These are phyloP conservation scores for Centroberyx gerrardi DNA, from an alignment of 2,797 vertebrate species.

Conservation along the genomic window DNA sequence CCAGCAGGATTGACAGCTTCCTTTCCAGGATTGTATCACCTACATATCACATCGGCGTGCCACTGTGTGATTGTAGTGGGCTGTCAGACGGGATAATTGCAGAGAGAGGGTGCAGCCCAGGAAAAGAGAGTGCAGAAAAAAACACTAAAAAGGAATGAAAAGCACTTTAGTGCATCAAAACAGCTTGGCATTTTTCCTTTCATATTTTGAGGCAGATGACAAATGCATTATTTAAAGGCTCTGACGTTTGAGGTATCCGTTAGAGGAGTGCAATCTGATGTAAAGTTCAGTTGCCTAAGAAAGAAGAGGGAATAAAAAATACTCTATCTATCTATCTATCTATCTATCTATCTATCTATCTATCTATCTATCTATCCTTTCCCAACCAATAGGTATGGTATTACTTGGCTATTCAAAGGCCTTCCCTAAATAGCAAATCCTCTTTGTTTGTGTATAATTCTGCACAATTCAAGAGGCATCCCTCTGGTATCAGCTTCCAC, in stretches of 20 bases:
- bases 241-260: conserved; percentile 14
- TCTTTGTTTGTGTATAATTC: not conserved
- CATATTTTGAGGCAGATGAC: conserved; percentile 31
- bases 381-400: too few species aligned
- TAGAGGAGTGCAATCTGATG: not conserved
- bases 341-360: too few species aligned
- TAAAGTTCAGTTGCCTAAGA: not conserved
- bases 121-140: conserved; percentile 10
- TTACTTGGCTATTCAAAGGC: too few species aligned
- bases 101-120: conserved; percentile 15
- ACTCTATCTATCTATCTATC: not conserved
- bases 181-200: conserved; percentile 23
- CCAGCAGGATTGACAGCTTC: conserved; percentile 48
- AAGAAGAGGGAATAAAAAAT: not conserved
- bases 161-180: conserved; percentile 38
- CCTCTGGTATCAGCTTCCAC: conserved; percentile 17
- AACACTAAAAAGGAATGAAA: conserved; percentile 5
- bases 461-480: not conserved
- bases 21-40: conserved; percentile 45
- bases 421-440: not conserved
- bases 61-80: conserved; percentile 15
- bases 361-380: too few species aligned
- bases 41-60: conserved; percentile 12
- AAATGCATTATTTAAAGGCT: conserved; percentile 27
- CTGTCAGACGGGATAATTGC: conserved; percentile 62